Evolutionary conservation across 2,113 vertebrate genomes (phyloP).

Genomic region (Podiceps cristatus): DNA sequence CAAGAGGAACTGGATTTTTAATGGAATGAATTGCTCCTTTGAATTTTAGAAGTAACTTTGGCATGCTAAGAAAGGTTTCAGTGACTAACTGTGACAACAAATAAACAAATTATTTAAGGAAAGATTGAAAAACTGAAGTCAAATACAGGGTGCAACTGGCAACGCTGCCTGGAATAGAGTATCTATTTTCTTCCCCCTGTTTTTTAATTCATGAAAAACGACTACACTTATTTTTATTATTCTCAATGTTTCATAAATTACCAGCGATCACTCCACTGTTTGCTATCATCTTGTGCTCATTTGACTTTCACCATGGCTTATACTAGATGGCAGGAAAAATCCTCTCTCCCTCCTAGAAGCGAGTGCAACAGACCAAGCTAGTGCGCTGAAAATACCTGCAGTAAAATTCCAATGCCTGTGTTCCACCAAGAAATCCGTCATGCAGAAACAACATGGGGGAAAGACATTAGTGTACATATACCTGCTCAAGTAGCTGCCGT

Average conservation of each 20-base stretch:
- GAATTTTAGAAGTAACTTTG: background rate
- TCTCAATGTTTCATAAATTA: background rate
- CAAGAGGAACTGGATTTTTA: background rate
- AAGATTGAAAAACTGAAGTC: background rate
- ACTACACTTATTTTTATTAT: background rate
- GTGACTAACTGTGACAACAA: background rate
- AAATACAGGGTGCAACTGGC: background rate
- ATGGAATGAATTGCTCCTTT: background rate
- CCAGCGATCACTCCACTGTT: background rate
- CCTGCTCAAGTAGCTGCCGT: conserved; percentile 95
- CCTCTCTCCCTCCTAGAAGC: background rate
- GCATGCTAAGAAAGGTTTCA: background rate
- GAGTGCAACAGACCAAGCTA: background rate
- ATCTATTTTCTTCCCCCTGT: background rate
- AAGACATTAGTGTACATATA: conserved; percentile 30
- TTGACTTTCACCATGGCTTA: background rate
- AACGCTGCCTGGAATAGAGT: background rate
- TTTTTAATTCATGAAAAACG: background rate
- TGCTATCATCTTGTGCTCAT: background rate
- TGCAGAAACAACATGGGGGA: background rate
- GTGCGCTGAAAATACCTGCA: background rate
- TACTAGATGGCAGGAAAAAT: background rate
- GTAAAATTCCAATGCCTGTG: background rate
- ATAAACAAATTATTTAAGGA: background rate
- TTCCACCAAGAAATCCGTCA: background rate